A percentile compares a stretch with the other conserved stretches of the same genome.
phyloP scores from a whole-genome alignment of 2,797 vertebrate species.

The Mastacembelus armatus region DNA sequence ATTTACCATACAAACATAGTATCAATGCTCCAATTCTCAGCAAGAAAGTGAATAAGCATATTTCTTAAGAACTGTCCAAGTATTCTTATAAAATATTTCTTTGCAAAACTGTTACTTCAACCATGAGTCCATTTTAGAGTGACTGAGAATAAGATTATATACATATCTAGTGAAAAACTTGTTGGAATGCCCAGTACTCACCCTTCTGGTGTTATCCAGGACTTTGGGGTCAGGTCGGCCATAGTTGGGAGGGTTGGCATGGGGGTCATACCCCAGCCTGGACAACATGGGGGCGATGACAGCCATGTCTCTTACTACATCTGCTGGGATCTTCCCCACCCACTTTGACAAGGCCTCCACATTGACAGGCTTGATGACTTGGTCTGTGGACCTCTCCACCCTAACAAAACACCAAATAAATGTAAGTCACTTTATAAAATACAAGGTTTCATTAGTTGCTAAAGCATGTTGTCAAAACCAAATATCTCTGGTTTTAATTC shows the following conservation, averaged over 20 bases:
- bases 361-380: slow-evolving; percentile 98
- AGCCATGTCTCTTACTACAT: slow-evolving; percentile 95
- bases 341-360: slow-evolving; percentile 97
- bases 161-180: accelerated
- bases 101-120: neutral
- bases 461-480: too few relatives aligned
- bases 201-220: slow-evolving; percentile 96
- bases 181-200: slow-evolving; percentile 76
- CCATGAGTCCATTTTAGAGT: neutral
- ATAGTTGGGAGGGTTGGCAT: slow-evolving; percentile 96
- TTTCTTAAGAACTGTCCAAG: neutral
- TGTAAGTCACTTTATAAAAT: too few relatives aligned
- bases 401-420: slow-evolving; percentile 72
- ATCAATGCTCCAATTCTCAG: neutral
- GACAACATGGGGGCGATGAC: slow-evolving; percentile 96
- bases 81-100: too few relatives aligned
- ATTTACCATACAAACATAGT: neutral
- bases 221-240: slow-evolving; percentile 94
- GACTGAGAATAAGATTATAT: neutral
- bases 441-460: too few relatives aligned
- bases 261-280: slow-evolving; percentile 94
- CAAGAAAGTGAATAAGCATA: neutral
- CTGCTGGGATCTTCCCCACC: slow-evolving; percentile 96
- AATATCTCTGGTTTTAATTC: too few relatives aligned
- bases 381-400: slow-evolving; percentile 97